These are phyloP conservation scores for Numenius arquata DNA, from an alignment of 2,113 vertebrate genomes.

Conservation along the genomic window DNA sequence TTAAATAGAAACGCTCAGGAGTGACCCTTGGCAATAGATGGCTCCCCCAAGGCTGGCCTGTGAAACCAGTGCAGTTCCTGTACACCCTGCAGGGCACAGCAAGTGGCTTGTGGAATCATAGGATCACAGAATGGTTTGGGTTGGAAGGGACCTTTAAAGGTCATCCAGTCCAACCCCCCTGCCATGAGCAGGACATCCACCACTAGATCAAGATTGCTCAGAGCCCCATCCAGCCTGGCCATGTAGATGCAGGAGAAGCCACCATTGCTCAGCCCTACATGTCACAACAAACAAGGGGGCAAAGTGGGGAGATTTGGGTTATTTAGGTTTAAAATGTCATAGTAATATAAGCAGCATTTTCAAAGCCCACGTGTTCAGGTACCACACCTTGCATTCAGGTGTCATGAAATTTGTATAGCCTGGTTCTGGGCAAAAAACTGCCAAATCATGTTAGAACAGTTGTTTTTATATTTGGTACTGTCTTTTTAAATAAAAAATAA, in stretches of 20 bases:
- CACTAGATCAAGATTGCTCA: not conserved
- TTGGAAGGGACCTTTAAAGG: not conserved
- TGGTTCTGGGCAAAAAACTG: not conserved
- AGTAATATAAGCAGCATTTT: not conserved
- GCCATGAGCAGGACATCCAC: not conserved
- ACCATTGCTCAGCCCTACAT: not conserved
- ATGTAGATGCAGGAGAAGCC: not conserved
- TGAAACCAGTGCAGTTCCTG: not conserved
- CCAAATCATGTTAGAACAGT: not conserved
- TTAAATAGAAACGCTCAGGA: not conserved
- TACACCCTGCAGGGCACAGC: not conserved
- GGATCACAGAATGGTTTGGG: not conserved
- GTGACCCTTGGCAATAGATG: fast-evolving
- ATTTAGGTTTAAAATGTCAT: not conserved
- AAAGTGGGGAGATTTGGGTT: not conserved
- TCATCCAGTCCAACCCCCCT: not conserved
- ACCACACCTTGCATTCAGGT: not conserved
- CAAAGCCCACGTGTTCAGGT: not conserved
- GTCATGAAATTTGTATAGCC: not conserved
- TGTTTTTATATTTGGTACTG: not conserved
- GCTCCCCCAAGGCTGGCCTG: not conserved
- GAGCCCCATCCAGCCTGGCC: fast-evolving
- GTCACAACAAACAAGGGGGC: not conserved
- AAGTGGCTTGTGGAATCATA: not conserved
- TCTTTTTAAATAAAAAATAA: slow-evolving; percentile 12